phyloP scores from a whole-genome alignment of 1,140 invertebrate genomes.

The Melipona quadrifasciata region DNA sequence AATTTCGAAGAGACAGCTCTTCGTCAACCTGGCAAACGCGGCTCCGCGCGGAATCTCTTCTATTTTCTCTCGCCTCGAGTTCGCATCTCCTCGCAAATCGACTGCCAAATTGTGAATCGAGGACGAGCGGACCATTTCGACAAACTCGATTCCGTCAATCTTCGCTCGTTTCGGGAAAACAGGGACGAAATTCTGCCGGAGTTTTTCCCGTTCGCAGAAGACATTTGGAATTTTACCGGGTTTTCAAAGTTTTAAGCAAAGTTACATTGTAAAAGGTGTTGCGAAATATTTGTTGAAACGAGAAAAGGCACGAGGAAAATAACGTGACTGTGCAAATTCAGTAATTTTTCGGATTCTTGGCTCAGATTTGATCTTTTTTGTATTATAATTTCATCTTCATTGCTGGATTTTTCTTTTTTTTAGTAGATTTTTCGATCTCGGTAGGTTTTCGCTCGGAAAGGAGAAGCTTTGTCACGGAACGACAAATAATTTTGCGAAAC shows the following conservation, averaged over 20 bases:
- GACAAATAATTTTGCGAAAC: too few relatives aligned
- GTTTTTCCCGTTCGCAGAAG: neutral
- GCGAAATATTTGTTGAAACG: too few relatives aligned
- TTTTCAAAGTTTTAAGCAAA: neutral
- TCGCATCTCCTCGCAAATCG: neutral
- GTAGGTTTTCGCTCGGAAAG: neutral
- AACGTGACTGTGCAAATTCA: too few relatives aligned
- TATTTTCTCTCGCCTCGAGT: neutral
- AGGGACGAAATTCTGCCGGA: neutral
- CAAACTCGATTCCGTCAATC: constrained; percentile 40
- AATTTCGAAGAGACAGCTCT: neutral
- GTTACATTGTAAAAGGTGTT: neutral
- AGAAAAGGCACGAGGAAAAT: neutral
- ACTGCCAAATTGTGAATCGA: constrained; percentile 13
- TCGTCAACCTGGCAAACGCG: neutral
- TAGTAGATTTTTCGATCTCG: neutral
- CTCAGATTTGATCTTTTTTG: too few relatives aligned
- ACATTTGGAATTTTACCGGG: neutral
- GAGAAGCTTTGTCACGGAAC: too few relatives aligned
- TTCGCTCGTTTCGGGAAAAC: neutral
- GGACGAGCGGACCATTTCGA: neutral
- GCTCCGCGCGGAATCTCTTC: neutral
- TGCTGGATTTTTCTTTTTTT: neutral
- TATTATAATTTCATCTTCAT: neutral
- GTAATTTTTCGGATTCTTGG: too few relatives aligned